Base-by-base conservation (phyloP, 2,888 invertebrate species). In the Nomada flava region DNA sequence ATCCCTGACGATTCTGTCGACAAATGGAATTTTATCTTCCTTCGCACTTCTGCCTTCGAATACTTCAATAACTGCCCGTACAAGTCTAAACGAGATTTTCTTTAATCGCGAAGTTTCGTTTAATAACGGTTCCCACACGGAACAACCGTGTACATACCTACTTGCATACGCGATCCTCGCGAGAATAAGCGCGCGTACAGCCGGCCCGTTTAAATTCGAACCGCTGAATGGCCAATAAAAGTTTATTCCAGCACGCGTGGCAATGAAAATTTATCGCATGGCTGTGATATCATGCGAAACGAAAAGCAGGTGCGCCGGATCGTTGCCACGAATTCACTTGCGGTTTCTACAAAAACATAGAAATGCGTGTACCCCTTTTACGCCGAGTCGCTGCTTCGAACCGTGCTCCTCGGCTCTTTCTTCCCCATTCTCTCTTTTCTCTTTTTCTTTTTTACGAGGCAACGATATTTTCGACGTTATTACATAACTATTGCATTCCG, bases 211-310 rank as follows among this genome's bases (percentile, higher is more conserved):
- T 70, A 70, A 79, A 76, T 79, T 67, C 59, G 53, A 57, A 57
- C 42, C 65, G 52, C 55, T 53, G 67, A 67, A 63, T 74, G 81
- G 64, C 53, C 82, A 76, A 79, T 82, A 78, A 82, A 82, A 78
- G 71, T 83, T 84, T 71, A 73, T 83, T 78, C 69, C 76, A 74
- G 74, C 73, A 71, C 59, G 76, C 80, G 81, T 84, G 75, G 78
- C 84, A 79, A 84, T 84, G 82, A 84, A 85, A 82, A 82, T 84
- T 84, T 84, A 85, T 85, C 76, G 84, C 81, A 69, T 64, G 60
- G 74, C 67, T 85, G 85, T 82, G 85, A 85, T 84, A 79, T 79
- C 84, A 81, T 77, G 84, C 85, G 84, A 84, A 73, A 84, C 84
- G 79, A 82, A 78, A 76, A 69, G 76, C 82, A 84, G 82, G 84